These are phyloP conservation scores for Bovichtus diacanthus DNA, from an alignment of 2,797 vertebrate genomes.

Conservation along the genomic window DNA sequence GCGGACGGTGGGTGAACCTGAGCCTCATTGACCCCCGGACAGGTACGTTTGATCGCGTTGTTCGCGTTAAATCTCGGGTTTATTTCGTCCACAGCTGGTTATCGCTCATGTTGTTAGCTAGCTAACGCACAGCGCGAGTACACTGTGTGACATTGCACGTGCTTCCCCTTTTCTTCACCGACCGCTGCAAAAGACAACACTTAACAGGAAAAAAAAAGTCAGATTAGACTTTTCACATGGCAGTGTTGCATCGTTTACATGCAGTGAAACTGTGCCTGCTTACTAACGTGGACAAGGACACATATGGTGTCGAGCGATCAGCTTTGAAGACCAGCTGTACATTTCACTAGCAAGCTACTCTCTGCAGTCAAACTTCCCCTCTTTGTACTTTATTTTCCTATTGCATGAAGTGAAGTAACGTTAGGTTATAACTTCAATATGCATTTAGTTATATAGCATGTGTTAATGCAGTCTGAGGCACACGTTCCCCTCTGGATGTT, in stretches of 20 bases:
- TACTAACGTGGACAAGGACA: background rate
- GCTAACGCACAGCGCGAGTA: background rate
- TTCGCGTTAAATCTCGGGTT: fast-evolving
- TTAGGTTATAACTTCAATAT: background rate
- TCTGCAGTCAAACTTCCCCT: background rate
- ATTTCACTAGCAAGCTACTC: background rate
- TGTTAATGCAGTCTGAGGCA: background rate
- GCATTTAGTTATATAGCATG: background rate
- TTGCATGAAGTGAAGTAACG: background rate
- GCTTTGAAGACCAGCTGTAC: background rate
- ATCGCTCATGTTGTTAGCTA: background rate
- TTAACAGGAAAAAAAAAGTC: too few relatives aligned
- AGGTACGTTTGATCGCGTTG: slow-evolving; percentile 13
- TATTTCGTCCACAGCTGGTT: background rate
- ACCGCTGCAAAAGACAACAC: background rate
- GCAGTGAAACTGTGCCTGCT: background rate
- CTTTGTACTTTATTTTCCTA: background rate
- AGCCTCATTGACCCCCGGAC: background rate
- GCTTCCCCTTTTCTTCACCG: slow-evolving; percentile 19
- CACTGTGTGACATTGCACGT: slow-evolving; percentile 64
- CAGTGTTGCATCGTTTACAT: too few relatives aligned
- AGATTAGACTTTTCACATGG: background rate
- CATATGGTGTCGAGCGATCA: too few relatives aligned
- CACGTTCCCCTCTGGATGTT: background rate
- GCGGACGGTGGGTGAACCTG: background rate